These are phyloP conservation scores for Acridotheres tristis DNA, from an alignment of 2,797 vertebrate genomes.

Conservation along the genomic window DNA sequence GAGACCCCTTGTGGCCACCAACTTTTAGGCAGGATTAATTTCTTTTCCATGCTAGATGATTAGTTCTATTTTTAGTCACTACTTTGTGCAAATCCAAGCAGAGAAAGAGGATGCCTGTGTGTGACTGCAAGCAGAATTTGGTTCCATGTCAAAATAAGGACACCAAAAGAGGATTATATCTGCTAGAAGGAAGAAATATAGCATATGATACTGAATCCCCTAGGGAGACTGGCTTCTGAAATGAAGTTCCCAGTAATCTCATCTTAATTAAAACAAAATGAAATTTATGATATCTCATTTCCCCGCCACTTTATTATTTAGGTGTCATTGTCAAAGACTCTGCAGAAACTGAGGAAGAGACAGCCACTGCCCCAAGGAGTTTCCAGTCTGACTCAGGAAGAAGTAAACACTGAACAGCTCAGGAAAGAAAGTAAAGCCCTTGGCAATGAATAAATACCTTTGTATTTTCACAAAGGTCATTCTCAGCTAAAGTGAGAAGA, in stretches of 20 bases:
- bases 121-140: conserved; percentile 6
- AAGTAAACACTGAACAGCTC: neutral
- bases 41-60: conserved; percentile 7
- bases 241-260: conserved; percentile 50
- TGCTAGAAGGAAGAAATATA: conserved; percentile 13
- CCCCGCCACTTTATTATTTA: neutral
- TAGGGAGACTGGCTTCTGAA: neutral
- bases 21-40: neutral
- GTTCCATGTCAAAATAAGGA: conserved; percentile 37
- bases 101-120: conserved; percentile 14
- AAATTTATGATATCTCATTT: conserved; percentile 39
- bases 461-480: conserved; percentile 11
- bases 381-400: neutral
- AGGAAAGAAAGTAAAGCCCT: conserved; percentile 1
- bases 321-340: conserved; percentile 1
- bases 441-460: neutral
- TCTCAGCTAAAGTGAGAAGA: neutral
- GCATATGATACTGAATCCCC: conserved; percentile 4
- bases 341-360: neutral
- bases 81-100: conserved; percentile 36
- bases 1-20: neutral
- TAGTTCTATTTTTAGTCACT: conserved; percentile 36
- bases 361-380: neutral
- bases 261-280: conserved; percentile 61
- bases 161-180: conserved; percentile 34